phyloP scores from a whole-genome alignment of 2,113 vertebrate species.

The Raja brachyura region DNA sequence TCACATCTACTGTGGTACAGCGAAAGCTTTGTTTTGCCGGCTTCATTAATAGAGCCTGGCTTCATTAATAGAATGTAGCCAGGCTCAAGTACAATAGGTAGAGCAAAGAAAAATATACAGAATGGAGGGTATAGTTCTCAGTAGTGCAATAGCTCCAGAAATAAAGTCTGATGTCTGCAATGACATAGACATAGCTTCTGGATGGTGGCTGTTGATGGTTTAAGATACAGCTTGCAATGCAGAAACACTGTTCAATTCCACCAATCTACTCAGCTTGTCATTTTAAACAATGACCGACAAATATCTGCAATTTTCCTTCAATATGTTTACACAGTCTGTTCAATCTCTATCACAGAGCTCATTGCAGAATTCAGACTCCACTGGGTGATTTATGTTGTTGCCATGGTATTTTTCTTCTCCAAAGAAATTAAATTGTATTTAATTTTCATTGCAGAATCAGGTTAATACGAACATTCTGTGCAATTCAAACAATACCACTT shows the following conservation, averaged over 20 bases:
- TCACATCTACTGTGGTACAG: too few species aligned
- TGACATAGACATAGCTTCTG: too few species aligned
- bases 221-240: too few species aligned
- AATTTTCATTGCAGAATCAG: neutral
- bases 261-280: neutral
- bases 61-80: too few species aligned
- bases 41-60: too few species aligned
- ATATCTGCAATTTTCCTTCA: neutral
- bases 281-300: neutral
- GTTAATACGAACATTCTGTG: neutral
- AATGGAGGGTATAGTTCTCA: too few species aligned
- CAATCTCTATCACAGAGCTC: neutral
- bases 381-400: neutral
- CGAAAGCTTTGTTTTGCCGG: too few species aligned
- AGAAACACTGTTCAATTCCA: neutral
- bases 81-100: too few species aligned
- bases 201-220: too few species aligned
- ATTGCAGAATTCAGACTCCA: neutral
- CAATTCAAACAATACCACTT: neutral
- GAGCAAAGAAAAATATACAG: too few species aligned
- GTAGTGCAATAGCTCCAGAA: too few species aligned
- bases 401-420: neutral
- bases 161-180: too few species aligned
- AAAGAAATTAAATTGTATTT: neutral
- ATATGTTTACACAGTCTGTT: neutral